A percentile compares a stretch with the other conserved stretches of the same genome.
Evolutionary conservation across 2,113 vertebrate species (phyloP).

Genomic region (Tenebrosternarchus preto): DNA sequence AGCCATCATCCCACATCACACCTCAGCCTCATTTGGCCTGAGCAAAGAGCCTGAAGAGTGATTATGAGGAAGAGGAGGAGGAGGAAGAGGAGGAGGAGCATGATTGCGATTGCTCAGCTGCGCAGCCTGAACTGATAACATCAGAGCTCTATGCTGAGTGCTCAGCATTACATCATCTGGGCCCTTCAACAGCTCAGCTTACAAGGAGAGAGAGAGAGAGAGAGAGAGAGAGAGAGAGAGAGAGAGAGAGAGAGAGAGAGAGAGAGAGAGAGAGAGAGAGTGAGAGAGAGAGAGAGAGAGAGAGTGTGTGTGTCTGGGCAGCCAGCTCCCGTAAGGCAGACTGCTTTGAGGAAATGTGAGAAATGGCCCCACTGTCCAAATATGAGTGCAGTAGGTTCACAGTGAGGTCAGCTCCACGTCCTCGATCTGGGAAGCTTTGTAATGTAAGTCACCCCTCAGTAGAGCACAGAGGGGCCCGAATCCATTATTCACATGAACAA

Average conservation of each 20-base stretch:
- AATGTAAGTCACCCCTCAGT: conserved; percentile 49
- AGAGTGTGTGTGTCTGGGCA: conserved; percentile 25
- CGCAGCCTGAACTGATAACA: conserved; percentile 62
- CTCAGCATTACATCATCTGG: conserved; percentile 76
- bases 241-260: conserved; percentile 36
- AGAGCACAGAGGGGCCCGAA: conserved; percentile 29
- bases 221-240: conserved; percentile 24
- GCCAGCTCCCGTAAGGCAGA: conserved; percentile 36
- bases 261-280: conserved; percentile 15
- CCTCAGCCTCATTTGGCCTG: neutral
- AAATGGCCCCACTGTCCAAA: conserved; percentile 50
- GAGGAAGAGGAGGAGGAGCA: conserved; percentile 45
- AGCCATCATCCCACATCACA: conserved; percentile 48
- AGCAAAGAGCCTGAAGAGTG: neutral
- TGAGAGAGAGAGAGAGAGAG: conserved; percentile 11
- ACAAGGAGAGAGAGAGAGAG: conserved; percentile 11
- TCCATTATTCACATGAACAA: conserved; percentile 56
- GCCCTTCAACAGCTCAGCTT: conserved; percentile 50
- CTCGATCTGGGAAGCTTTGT: conserved; percentile 50
- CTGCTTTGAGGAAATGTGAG: conserved; percentile 54
- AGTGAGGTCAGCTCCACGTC: conserved; percentile 49
- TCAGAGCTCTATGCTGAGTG: conserved; percentile 61
- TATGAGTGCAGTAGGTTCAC: conserved; percentile 50
- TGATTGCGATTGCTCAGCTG: conserved; percentile 46
- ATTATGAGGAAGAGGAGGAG: conserved; percentile 1